These are phyloP conservation scores for Chesias legatella DNA, from an alignment of 2,888 invertebrate species.

Conservation along the genomic window DNA sequence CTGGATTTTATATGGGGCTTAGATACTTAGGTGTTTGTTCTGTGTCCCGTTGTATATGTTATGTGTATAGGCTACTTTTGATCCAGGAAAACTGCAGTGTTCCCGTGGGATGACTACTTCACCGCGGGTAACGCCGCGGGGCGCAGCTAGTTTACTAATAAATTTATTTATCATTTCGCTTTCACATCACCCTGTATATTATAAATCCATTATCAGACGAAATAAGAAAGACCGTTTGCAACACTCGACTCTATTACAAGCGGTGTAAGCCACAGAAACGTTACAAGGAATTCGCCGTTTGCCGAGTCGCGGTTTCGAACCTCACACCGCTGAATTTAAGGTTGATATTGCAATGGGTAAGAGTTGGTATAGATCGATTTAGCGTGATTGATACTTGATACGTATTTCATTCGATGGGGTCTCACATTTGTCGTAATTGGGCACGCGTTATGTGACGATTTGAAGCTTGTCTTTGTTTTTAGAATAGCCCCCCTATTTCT, in stretches of 20 bases:
- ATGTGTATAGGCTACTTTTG: too few species aligned
- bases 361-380: conserved; percentile 14
- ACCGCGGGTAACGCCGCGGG: too few species aligned
- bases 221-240: not conserved
- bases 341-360: not conserved
- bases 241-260: conserved; percentile 6
- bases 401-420: conserved; percentile 4
- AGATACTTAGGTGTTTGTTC: too few species aligned
- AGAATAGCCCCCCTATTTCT: too few species aligned
- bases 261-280: conserved; percentile 2
- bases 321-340: not conserved
- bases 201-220: not conserved
- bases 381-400: conserved; percentile 21
- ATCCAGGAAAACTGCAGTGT: too few species aligned
- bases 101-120: too few species aligned
- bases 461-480: too few species aligned
- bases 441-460: conserved; percentile 11
- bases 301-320: not conserved
- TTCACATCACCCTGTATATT: too few species aligned
- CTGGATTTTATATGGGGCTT: too few species aligned
- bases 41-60: too few species aligned
- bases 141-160: too few species aligned
- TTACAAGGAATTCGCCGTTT: not conserved
- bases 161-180: too few species aligned
- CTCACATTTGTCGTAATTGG: conserved; percentile 19